Conservation (phyloP, 2,797 vertebrate species). For the Xiphorhynchus erythropygius region DNA sequence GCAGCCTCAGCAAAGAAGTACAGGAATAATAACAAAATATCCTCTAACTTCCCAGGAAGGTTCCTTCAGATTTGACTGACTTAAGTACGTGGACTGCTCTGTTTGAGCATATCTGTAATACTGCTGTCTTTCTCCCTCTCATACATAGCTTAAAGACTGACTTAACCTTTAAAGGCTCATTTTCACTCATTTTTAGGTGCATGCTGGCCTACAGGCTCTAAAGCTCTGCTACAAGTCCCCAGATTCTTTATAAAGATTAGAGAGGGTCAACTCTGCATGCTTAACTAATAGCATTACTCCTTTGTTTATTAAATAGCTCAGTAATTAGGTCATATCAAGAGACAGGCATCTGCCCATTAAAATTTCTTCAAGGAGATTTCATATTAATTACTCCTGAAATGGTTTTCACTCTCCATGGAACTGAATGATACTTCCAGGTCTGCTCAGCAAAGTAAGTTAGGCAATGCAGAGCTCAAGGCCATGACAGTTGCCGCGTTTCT, state of each 20-base stretch:
- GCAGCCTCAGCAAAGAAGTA: background rate
- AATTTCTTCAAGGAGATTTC: background rate
- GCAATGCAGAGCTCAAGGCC: background rate
- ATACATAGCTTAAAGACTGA: background rate
- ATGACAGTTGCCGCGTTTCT: accelerated
- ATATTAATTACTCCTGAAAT: background rate
- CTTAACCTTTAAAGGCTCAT: background rate
- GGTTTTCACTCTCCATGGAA: background rate
- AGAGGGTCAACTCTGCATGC: background rate
- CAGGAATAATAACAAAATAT: background rate
- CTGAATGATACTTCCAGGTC: background rate
- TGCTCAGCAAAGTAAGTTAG: background rate
- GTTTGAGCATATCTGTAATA: background rate
- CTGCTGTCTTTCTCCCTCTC: background rate
- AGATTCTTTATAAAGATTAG: background rate
- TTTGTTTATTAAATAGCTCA: constrained; percentile 13
- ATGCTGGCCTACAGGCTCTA: background rate
- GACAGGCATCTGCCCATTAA: background rate
- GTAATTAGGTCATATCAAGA: background rate
- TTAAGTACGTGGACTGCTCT: background rate
- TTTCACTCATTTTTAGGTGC: background rate
- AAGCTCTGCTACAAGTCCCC: background rate
- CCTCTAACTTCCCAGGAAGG: background rate
- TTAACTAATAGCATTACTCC: background rate
- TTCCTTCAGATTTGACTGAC: background rate